Percentiles rank a stretch among this genome's conserved stretches.
phyloP scores from a whole-genome alignment of 2,888 invertebrate genomes.

The Halocaridina rubra region DNA sequence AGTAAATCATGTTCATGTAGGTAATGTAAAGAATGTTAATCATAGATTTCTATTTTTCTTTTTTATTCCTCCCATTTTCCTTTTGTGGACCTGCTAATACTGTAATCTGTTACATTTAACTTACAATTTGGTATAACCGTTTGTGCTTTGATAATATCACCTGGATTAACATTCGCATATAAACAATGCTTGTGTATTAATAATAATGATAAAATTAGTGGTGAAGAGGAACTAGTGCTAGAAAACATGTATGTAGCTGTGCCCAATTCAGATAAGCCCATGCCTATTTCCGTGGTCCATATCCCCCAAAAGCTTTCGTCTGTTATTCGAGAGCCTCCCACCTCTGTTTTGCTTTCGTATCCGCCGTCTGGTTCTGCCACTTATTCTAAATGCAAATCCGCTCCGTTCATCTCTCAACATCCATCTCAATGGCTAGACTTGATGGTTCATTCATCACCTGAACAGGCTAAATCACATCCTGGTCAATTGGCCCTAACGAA shows the following conservation, averaged over 20 bases:
- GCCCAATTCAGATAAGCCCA: conserved; percentile 16
- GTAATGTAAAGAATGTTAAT: too few relatives aligned
- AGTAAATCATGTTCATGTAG: too few relatives aligned
- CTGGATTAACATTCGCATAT: background rate
- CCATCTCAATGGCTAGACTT: conserved; percentile 53
- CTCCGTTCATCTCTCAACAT: background rate
- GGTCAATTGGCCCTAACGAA: conserved; percentile 9
- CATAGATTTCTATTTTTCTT: too few relatives aligned
- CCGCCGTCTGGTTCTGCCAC: background rate
- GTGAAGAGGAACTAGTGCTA: conserved; percentile 39
- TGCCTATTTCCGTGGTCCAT: conserved; percentile 53
- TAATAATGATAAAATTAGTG: background rate
- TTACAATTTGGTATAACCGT: background rate
- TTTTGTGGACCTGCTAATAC: conserved; percentile 17
- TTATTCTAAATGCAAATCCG: background rate
- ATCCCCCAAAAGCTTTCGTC: conserved; percentile 31
- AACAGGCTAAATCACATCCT: background rate
- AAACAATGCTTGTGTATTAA: background rate
- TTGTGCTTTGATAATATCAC: conserved; percentile 4
- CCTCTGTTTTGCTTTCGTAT: background rate
- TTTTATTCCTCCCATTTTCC: conserved; percentile 37
- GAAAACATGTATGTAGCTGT: conserved; percentile 44
- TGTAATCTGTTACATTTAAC: background rate
- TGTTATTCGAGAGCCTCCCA: background rate
- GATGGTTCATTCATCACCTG: conserved; percentile 24